Base-by-base conservation (phyloP, 2,797 vertebrate species). In the Meriones psammophilus region DNA sequence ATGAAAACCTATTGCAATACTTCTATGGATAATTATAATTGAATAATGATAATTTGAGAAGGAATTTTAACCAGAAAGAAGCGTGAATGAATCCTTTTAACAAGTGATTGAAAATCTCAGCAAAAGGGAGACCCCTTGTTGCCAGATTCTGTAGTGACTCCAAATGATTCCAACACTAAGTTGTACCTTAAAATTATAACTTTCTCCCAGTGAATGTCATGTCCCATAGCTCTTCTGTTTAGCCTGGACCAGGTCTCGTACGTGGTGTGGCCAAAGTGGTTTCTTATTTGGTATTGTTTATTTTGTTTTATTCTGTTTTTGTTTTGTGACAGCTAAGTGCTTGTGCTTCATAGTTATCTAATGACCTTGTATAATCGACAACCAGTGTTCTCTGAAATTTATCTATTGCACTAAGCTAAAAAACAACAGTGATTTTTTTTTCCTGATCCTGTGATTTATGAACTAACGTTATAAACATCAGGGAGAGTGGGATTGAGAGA, bases 401-500 rank as follows among this genome's bases (percentile, higher is more conserved):
- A 8, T 39, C 69, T 66, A 36, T 8, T 1, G 28, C 15, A n/a
- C 26, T 71, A 64, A 39, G 42, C 89, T 46, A 83, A 46, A 60
- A 46, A 92, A 26, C 24, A 4, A 33, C 14, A 20, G 33, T 46
- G 17, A 78, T 14, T 24, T 81, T 73, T 39, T 95, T 88, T 88
- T 58, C 17, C 58, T 89, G 66, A 60, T 80, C 42, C 88, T 90
- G 54, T 90, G 90, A 81, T 81, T 93, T 95, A 95, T 86, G 77
- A 94, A 74, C 33, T 74, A 69, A 73, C 18, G 42, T 84, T 50
- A 86, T 7, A 17, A 68, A 64, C 18, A 5, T 92, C 28, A 88
- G 22, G 4, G 68, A n/a, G 66, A 15, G 17, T 20, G 5, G 3
- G 8, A 22, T 46, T 26, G 66, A 17, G 33, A 71, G 46, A 18